Base-by-base conservation (phyloP, 2,113 vertebrate genomes). In the Otus sunia region DNA sequence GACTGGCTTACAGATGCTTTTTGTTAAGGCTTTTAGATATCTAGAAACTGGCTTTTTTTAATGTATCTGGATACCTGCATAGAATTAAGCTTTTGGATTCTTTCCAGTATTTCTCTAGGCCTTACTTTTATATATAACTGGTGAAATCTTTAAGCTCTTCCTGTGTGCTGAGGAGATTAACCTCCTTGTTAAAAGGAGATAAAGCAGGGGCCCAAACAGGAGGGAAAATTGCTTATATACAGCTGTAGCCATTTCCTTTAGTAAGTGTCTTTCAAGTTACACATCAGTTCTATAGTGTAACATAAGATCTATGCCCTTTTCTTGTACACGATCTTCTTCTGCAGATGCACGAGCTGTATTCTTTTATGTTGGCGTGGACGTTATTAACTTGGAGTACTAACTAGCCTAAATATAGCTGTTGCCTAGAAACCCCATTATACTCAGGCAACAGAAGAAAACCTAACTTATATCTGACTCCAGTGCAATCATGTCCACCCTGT, bases 251-350 rank as follows among this genome's bases (percentile, higher is more conserved):
- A 11, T 73, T 92, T 92, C 32, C 15, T 90, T 52, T 39, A 39
- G 30, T 39, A 75, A 79, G 50, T 1, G 2, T 34, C 15, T 73
- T 68, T 75, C 16, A 79, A 83, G 14, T 56, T 34, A 37, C 6
- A 11, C 3, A 12, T 78, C 7, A 23, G 23, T 47, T 59, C 15
- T 25, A 6, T 11, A 63, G 6, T 1, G 1, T 47, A 49, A 29
- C 1, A 0, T 8, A 47, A 49, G 49, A 64, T 3, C 12, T 30
- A 5, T 14, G 32, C 55, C 4, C 2, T 3, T 71, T 12, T 34
- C 49, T 23, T 3, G 0, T 66, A 41, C 47, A 59, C 9, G 3
- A 0, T 34, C 7, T 4, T 76, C 15, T 75, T 58, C 47, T 72
- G 52, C 29, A 75, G 15, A 3, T 10, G 9, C 2, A 2, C 2